Conservation (phyloP, 2,888 invertebrate species). For the Chaitophorus viminalis region DNA sequence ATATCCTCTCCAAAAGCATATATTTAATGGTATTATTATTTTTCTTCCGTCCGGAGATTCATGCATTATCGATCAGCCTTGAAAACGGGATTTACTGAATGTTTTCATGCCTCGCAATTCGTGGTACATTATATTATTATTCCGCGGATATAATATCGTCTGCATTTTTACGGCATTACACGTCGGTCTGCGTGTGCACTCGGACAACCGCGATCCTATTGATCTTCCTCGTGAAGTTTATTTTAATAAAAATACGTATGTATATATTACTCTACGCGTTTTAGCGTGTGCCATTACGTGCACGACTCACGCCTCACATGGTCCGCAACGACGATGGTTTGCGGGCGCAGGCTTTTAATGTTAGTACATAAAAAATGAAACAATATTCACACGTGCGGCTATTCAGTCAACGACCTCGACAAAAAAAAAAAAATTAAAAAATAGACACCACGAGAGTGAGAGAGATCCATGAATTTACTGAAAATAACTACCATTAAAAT, state of each 20-base stretch:
- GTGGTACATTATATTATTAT: no score
- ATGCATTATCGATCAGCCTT: not conserved
- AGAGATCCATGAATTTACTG: not conserved
- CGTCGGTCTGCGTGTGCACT: not conserved
- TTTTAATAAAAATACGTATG: no score
- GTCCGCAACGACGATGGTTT: not conserved
- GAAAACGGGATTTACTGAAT: not conserved
- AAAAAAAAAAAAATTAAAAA: not conserved
- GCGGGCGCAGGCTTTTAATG: constrained; percentile 18
- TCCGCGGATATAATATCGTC: no score
- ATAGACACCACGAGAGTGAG: not conserved
- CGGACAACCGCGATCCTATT: not conserved
- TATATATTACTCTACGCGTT: not conserved
- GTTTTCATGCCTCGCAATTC: no score
- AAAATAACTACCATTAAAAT: not conserved
- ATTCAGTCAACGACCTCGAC: constrained; percentile 24
- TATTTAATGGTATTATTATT: no score
- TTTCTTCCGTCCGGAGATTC: no score
- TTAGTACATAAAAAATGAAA: constrained; percentile 17
- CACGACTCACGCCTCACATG: constrained; percentile 10
- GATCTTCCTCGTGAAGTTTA: constrained; percentile 21
- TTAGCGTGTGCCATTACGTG: constrained; percentile 14
- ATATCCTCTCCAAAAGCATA: no score
- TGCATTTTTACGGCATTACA: no score
- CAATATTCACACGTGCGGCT: constrained; percentile 19